Percentiles rank a stretch among this genome's conserved stretches.
phyloP scores from a whole-genome alignment of 92 coral and sea anemone species.

The Scolanthus callimorphus region DNA sequence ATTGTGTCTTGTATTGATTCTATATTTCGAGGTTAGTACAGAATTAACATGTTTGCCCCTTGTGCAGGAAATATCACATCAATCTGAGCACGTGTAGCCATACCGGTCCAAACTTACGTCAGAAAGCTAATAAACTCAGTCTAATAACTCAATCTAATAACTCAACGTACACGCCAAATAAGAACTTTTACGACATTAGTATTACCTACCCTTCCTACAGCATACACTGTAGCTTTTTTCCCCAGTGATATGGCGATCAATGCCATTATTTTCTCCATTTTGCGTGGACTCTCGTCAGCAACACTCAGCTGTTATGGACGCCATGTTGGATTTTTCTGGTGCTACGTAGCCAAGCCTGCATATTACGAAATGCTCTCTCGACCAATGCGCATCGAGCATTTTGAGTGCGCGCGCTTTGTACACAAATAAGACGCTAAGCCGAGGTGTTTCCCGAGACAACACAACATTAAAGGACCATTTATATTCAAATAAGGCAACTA shows the following conservation, averaged over 20 bases:
- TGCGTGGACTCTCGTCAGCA: slow-evolving; percentile 1
- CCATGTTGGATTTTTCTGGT: slow-evolving; percentile 34
- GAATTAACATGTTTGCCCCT: too few relatives aligned
- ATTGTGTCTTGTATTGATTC: too few relatives aligned
- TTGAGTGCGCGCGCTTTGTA: slow-evolving; percentile 35
- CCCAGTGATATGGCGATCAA: slow-evolving; percentile 90
- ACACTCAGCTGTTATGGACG: slow-evolving; percentile 43
- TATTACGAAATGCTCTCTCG: slow-evolving; percentile 4
- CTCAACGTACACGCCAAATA: neutral
- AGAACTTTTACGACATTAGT: too few relatives aligned
- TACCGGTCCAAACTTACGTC: too few relatives aligned
- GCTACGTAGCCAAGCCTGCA: neutral
- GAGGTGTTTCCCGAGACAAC: too few relatives aligned
- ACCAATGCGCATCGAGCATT: slow-evolving; percentile 67
- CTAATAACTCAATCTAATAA: neutral
- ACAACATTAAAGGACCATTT: too few relatives aligned
- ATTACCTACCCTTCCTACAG: slow-evolving; percentile 93
- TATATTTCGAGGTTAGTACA: too few relatives aligned
- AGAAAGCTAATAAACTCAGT: too few relatives aligned
- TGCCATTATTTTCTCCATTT: slow-evolving; percentile 94
- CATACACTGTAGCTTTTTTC: slow-evolving; percentile 94
- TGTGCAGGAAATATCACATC: too few relatives aligned
- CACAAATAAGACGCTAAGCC: too few relatives aligned
- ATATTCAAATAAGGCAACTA: too few relatives aligned
- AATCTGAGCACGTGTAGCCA: too few relatives aligned